A percentile compares a stretch with the other conserved stretches of the same genome.
Conservation (phyloP, 2,797 vertebrate genomes). For the Tiaroga cobitis region DNA sequence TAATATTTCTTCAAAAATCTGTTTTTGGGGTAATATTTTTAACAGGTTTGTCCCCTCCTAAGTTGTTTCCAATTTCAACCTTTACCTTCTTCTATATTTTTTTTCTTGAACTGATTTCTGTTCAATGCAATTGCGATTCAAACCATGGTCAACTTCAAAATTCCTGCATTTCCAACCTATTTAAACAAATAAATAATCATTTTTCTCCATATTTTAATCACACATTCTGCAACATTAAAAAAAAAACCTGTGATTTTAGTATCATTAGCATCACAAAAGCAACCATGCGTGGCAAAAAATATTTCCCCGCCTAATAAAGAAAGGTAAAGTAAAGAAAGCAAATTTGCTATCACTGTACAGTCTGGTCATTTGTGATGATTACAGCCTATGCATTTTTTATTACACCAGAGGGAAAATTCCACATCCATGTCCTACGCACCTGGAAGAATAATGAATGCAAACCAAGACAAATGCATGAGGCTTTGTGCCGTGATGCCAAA, state of each 20-base stretch:
- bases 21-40: neutral
- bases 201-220: slow-evolving; percentile 3
- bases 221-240: neutral
- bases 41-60: neutral
- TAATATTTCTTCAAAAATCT: slow-evolving; percentile 12
- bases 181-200: neutral
- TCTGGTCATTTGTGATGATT: slow-evolving; percentile 38
- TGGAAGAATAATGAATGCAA: slow-evolving; percentile 29
- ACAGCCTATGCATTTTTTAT: slow-evolving; percentile 36
- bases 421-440: slow-evolving; percentile 23
- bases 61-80: neutral
- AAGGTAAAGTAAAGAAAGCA: slow-evolving; percentile 20
- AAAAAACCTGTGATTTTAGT: neutral
- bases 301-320: neutral
- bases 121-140: neutral
- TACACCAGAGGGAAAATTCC: slow-evolving; percentile 31
- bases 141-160: neutral
- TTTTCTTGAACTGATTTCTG: neutral
- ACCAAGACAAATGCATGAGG: slow-evolving; percentile 37
- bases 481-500: slow-evolving; percentile 26
- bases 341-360: neutral
- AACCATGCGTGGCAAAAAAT: neutral
- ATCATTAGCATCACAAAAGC: neutral
- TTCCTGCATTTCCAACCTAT: neutral
- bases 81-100: no score